Conservation (phyloP, 2,888 invertebrate species). For the Plebejus melissa region DNA sequence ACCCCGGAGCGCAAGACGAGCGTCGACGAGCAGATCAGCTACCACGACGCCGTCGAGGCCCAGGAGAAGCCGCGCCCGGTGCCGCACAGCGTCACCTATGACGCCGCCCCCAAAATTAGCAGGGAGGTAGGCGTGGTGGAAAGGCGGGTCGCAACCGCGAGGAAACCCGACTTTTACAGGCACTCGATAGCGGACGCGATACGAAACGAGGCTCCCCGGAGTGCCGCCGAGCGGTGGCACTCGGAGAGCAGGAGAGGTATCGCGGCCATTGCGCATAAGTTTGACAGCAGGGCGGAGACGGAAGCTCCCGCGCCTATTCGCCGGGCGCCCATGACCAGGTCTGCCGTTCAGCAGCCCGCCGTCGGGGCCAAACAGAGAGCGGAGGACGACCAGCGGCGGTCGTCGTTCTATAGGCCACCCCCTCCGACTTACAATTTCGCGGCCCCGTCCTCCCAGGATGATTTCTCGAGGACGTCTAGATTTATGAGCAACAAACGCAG, state of each 20-base stretch:
- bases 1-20: conserved; percentile 58
- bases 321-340: conserved; percentile 36
- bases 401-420: conserved; percentile 57
- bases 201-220: conserved; percentile 37
- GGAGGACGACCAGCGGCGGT: conserved; percentile 50
- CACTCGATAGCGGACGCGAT: conserved; percentile 62
- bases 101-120: conserved; percentile 47
- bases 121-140: conserved; percentile 52
- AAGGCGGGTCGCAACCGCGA: conserved; percentile 49
- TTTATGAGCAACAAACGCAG: conserved; percentile 82
- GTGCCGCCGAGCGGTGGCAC: conserved; percentile 47
- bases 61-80: conserved; percentile 51
- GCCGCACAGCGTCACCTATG: conserved; percentile 52
- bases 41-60: conserved; percentile 52
- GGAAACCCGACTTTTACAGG: conserved; percentile 60
- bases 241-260: conserved; percentile 60
- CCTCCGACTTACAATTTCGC: conserved; percentile 70
- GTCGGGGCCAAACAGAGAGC: conserved; percentile 41
- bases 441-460: conserved; percentile 55
- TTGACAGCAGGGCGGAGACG: conserved; percentile 53
- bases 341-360: conserved; percentile 34
- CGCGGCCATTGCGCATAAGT: conserved; percentile 65
- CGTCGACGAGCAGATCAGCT: conserved; percentile 51
- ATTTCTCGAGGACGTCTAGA: conserved; percentile 59
- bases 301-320: conserved; percentile 44